Base-by-base conservation (phyloP, 2,888 invertebrate species). In the Cantharis rustica region DNA sequence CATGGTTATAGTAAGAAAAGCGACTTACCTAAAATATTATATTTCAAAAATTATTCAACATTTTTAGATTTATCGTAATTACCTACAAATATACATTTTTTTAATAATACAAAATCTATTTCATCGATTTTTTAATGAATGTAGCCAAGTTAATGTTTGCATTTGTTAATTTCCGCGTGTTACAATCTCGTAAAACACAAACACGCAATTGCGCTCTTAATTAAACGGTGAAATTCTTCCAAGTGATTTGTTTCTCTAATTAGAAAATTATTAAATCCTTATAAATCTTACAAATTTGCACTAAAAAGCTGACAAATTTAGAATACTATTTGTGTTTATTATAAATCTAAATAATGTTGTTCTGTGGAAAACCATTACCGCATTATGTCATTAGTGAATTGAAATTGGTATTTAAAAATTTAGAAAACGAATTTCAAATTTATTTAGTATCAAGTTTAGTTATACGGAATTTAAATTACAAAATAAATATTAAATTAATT, bases 171-270 rank as follows among this genome's bases (percentile, higher is more conserved):
- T 71, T 75, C 70, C 70, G 66, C 70, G 70, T 75, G 70, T 71
- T 70, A 75, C 69, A 75, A 75, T 75, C 73, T 69, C 75, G 64
- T 66, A 66, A 66, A 66, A 68, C 75, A 71, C 75, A 71, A 71
- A 71, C 75, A 75, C 75, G 75, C 75, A 66, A 75, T 75, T 75
- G 70, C 64, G 69, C 70, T 71, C 71, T 75, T 75, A 75, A 75
- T 71, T 75, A 71, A 70, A 75, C 75, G 69, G 20, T 75, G 69
- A 75, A 75, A 75, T 75, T 71, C 71, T 75, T 75, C 70, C 31
- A 64, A 27, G 71, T 31, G 69, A 75, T 75, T 68, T 17, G 70
- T 68, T 61, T 26, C 16, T n/a, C 70, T 71, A 75, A 75, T 75
- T 75, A 75, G 66, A 63, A 23, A 66, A 70, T 70, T 71, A 75